Conservation (phyloP, 1,140 invertebrate genomes). For the Drosophila ogumai region DNA sequence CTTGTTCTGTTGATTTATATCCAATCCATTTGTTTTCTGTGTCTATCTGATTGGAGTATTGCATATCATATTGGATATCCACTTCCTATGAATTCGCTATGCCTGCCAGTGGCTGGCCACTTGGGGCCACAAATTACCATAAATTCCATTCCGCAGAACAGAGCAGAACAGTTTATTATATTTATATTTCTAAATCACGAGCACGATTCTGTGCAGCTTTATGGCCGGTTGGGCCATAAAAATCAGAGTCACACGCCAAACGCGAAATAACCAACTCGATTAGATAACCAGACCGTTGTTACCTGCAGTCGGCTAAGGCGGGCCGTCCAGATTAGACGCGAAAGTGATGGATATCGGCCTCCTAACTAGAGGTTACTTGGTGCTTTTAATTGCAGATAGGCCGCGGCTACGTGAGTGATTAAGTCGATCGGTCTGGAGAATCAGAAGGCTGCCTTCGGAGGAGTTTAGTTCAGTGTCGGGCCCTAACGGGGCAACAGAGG, state of each 20-base stretch:
- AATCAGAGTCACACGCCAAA: slow-evolving; percentile 42
- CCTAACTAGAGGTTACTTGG: slow-evolving; percentile 3
- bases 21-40: slow-evolving; percentile 1
- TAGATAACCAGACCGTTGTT: slow-evolving; percentile 23
- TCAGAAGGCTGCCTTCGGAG: neutral
- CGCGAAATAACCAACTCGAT: slow-evolving; percentile 21
- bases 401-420: slow-evolving; percentile 38
- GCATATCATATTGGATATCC: slow-evolving; percentile 10
- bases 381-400: slow-evolving; percentile 22
- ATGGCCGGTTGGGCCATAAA: slow-evolving; percentile 31
- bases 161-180: slow-evolving; percentile 27
- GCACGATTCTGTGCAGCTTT: slow-evolving; percentile 34
- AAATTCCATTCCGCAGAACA: slow-evolving; percentile 39
- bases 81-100: slow-evolving; percentile 45
- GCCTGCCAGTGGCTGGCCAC: slow-evolving; percentile 26
- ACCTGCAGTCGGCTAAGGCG: slow-evolving; percentile 14
- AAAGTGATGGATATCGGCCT: slow-evolving; percentile 32
- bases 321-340: slow-evolving; percentile 18
- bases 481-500: slow-evolving; percentile 13
- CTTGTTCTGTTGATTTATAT: neutral
- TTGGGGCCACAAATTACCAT: slow-evolving; percentile 48
- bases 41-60: neutral
- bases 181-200: slow-evolving; percentile 48
- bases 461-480: slow-evolving; percentile 9
- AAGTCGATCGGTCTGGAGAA: neutral